Evolutionary conservation across 2,113 vertebrate species (phyloP), one percentile per base, ranked within the genome.

Genomic region (Melanostigma gelatinosum): DNA sequence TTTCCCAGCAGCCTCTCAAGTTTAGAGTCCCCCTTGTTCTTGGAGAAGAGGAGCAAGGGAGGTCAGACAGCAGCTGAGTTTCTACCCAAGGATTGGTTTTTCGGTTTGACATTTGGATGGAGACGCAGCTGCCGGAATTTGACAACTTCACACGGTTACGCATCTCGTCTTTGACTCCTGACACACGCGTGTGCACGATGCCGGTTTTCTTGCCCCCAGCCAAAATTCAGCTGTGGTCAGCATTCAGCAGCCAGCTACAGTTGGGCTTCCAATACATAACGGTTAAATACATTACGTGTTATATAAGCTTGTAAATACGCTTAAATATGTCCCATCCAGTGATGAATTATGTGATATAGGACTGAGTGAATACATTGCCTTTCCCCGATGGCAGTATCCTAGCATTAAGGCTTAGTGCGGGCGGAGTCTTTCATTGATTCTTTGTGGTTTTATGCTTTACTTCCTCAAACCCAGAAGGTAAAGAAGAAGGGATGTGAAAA

Each of bases 391-490:
- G 93, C 93, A 94, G 94, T 92, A 86, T 91, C 78, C 55, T 87
- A 94, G 93, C 92, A 61, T 89, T 94, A 93, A 93, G 91, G 93
- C 91, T 83, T 82, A 89, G 91, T 70, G 60, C 61, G 77, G 83
- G 74, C 78, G 50, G 72, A 74, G 32, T 73, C 24, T n/a, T 50
- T 78, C 58, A 68, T 62, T 58, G 1, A 12, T 70, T 68, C 15
- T 57, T 22, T 44, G 40, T 63, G 34, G 42, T 50, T 69, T 67
- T 66, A 32, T 57, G 36, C 32, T 66, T 54, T 29, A 18, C 58
- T 40, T 50, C 40, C 55, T 72, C 22, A 74, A 80, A 82, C 22
- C 20, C 8, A 73, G 24, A 61, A 46, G 9, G 36, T 68, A 34
- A 40, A 71, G 61, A 42, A 70, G 34, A 68, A 48, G 58, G 46